Evolutionary conservation across 2,797 vertebrate genomes (phyloP).

Genomic region (Gobio occitaniae): DNA sequence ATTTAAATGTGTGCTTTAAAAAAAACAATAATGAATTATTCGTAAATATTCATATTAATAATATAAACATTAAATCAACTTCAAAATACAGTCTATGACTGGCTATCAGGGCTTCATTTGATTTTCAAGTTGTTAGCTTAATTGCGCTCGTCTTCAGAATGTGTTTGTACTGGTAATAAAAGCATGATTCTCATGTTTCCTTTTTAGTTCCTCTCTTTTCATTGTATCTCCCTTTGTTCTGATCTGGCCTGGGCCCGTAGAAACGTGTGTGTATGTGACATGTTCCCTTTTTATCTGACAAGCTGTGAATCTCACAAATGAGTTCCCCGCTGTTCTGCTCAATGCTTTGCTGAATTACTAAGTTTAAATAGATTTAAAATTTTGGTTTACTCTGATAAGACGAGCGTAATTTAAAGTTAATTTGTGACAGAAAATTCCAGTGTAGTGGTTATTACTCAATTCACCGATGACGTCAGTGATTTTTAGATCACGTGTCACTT

Average conservation of each 20-base stretch:
- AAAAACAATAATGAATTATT: slow-evolving; percentile 64
- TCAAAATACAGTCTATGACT: not conserved
- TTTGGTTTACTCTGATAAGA: slow-evolving; percentile 11
- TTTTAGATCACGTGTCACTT: no score
- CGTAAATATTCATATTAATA: slow-evolving; percentile 42
- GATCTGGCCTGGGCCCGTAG: slow-evolving; percentile 59
- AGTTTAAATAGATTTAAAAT: slow-evolving; percentile 54
- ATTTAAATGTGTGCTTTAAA: slow-evolving; percentile 49
- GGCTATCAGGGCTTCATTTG: slow-evolving; percentile 68
- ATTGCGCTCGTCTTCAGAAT: slow-evolving; percentile 44
- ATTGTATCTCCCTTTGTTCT: slow-evolving; percentile 54
- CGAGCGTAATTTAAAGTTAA: not conserved
- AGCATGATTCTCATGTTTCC: slow-evolving; percentile 34
- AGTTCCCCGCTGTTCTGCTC: slow-evolving; percentile 58
- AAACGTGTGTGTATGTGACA: slow-evolving; percentile 59
- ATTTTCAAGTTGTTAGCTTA: slow-evolving; percentile 65
- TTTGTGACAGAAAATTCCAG: not conserved
- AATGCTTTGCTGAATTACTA: slow-evolving; percentile 69
- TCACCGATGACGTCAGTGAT: no score
- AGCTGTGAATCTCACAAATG: slow-evolving; percentile 71
- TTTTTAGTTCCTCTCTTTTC: slow-evolving; percentile 46
- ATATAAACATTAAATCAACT: slow-evolving; percentile 3
- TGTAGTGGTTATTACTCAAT: no score
- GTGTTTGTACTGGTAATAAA: slow-evolving; percentile 48
- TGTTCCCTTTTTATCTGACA: slow-evolving; percentile 58